phyloP scores from a whole-genome alignment of 2,113 vertebrate genomes.

The Podocnemis expansa region DNA sequence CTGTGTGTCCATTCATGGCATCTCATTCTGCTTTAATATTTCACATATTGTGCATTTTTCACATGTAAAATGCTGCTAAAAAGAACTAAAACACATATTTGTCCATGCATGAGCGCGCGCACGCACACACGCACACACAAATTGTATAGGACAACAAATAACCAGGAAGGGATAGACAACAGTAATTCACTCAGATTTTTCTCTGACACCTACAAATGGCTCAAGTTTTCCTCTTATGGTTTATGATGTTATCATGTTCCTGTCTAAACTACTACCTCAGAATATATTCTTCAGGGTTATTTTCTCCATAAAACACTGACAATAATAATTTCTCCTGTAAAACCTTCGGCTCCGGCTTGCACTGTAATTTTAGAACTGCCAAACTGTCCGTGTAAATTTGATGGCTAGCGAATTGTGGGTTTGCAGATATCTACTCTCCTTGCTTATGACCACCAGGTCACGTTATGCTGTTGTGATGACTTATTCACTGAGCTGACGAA shows the following conservation, averaged over 20 bases:
- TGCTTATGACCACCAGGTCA: fast-evolving
- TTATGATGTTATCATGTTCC: constrained; percentile 65
- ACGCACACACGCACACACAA: no score
- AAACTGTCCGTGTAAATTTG: neutral
- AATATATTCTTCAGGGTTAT: constrained; percentile 61
- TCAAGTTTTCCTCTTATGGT: constrained; percentile 55
- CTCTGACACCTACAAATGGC: constrained; percentile 42
- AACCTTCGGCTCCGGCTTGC: constrained; percentile 43
- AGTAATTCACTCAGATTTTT: constrained; percentile 32
- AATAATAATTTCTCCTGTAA: constrained; percentile 65
- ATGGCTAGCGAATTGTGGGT: constrained; percentile 33
- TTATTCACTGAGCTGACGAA: neutral
- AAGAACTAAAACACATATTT: constrained; percentile 16
- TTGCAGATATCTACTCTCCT: neutral
- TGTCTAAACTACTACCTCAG: constrained; percentile 65
- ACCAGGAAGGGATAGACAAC: neutral
- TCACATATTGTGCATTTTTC: neutral
- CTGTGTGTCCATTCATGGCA: neutral
- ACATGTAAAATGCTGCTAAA: constrained; percentile 12
- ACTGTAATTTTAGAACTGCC: constrained; percentile 54
- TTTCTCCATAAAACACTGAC: constrained; percentile 65
- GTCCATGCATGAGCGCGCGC: no score
- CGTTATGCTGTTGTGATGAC: fast-evolving
- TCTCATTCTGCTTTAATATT: neutral
- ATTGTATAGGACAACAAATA: constrained; percentile 47